Conservation (phyloP, 35 echinoderm and acorn worm genomes). For the Apostichopus japonicus region DNA sequence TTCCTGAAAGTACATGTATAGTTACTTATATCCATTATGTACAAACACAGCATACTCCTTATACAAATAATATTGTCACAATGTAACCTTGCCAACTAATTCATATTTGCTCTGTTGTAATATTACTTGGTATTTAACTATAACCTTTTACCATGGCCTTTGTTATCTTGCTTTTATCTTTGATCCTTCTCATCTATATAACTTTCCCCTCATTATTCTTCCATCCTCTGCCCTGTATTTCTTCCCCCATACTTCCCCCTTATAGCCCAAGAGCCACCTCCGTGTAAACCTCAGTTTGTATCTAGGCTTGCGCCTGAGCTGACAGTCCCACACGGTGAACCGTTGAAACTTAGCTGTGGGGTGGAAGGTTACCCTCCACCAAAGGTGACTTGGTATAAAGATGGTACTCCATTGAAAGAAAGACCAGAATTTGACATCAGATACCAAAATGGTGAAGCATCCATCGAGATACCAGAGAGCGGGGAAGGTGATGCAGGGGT, state of each 20-base stretch:
- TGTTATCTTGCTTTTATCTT: background rate
- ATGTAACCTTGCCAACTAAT: too few species aligned
- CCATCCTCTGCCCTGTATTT: background rate
- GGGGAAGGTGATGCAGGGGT: conserved; percentile 61
- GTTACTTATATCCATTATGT: too few species aligned
- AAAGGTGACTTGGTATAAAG: conserved; percentile 91
- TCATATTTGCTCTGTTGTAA: too few species aligned
- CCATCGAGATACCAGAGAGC: conserved; percentile 67
- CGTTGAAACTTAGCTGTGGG: conserved; percentile 60
- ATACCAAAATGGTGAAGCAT: conserved; percentile 74
- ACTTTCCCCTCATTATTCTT: conserved; percentile 1
- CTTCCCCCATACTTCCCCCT: background rate
- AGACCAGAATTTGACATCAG: conserved; percentile 55
- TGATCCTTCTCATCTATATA: background rate
- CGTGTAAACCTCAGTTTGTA: conserved; percentile 48
- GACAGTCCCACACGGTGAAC: conserved; percentile 55
- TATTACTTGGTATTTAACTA: too few species aligned
- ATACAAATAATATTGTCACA: too few species aligned
- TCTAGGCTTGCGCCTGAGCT: conserved; percentile 29
- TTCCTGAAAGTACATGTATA: too few species aligned
- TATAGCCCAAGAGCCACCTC: conserved; percentile 56
- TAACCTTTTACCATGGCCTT: background rate
- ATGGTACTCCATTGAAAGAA: conserved; percentile 62
- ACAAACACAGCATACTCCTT: too few species aligned
- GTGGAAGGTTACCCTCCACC: conserved; percentile 86